Percentiles rank a stretch among this genome's conserved stretches.
These are phyloP conservation scores for Onychomys leucogaster DNA, from an alignment of 2,797 vertebrate species.

Conservation along the genomic window DNA sequence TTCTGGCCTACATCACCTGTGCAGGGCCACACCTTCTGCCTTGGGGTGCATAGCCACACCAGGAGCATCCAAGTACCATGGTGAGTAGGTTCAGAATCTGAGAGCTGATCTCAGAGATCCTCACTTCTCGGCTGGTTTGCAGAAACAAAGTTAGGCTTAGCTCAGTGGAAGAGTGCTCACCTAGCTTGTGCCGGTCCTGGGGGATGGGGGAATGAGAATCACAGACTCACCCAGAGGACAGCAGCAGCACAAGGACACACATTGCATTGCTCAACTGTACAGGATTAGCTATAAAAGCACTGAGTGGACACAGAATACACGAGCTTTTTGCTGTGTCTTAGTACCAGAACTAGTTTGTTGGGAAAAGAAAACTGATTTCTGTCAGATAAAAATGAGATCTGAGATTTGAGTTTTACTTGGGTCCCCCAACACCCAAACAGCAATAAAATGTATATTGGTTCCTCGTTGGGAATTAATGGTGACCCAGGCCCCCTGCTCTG, in stretches of 20 bases:
- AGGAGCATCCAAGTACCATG: background rate
- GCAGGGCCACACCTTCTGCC: fast-evolving
- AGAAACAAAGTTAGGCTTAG: background rate
- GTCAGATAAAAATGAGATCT: background rate
- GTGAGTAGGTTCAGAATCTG: conserved; percentile 7
- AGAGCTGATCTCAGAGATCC: background rate
- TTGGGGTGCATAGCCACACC: background rate
- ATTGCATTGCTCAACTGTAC: background rate
- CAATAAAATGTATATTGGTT: background rate
- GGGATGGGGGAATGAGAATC: background rate
- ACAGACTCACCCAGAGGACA: background rate
- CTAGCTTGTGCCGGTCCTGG: background rate
- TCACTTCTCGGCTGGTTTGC: background rate
- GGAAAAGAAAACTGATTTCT: background rate
- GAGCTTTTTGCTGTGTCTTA: background rate
- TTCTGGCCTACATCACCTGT: too few species aligned
- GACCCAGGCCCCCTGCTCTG: fast-evolving
- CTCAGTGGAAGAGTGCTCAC: background rate
- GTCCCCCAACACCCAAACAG: background rate
- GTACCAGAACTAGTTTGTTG: background rate
- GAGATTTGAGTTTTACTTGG: background rate
- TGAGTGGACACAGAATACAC: background rate
- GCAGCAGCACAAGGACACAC: background rate
- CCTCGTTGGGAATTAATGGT: background rate
- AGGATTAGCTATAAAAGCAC: background rate